Percentiles rank a stretch among this genome's conserved stretches.
Evolutionary conservation across 35 echinoderm and acorn worm genomes (phyloP).

Genomic region (Apostichopus californicus): DNA sequence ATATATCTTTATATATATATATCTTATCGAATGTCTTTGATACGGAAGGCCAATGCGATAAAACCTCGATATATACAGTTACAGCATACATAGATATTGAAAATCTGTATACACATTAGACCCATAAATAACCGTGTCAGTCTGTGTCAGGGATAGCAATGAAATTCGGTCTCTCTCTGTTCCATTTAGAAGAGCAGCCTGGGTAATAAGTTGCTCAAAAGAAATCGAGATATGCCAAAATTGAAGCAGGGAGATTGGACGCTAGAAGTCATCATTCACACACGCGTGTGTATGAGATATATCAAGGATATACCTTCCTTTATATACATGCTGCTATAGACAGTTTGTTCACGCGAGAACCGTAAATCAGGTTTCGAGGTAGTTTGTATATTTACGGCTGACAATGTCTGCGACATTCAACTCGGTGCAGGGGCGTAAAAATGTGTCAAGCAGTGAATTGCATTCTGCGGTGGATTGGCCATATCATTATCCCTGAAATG

Average conservation of each 20-base stretch:
- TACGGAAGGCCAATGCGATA: no score
- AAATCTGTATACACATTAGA: not conserved
- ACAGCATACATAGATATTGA: no score
- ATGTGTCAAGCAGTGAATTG: not conserved
- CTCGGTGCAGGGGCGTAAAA: conserved; percentile 7
- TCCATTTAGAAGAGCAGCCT: not conserved
- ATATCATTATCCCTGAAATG: not conserved
- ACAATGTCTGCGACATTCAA: conserved; percentile 8
- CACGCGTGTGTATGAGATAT: no score
- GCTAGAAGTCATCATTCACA: not conserved
- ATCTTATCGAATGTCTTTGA: no score
- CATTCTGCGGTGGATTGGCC: not conserved
- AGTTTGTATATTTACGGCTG: not conserved
- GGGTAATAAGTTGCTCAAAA: not conserved
- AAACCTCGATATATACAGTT: no score
- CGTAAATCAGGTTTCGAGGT: no score
- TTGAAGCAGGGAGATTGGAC: not conserved
- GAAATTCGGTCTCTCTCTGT: not conserved
- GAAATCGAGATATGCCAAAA: conserved; percentile 1
- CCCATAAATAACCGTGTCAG: not conserved
- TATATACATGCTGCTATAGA: no score
- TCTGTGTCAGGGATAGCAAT: not conserved
- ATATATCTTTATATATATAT: no score
- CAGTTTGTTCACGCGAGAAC: no score
- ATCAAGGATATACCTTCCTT: no score